phyloP scores from a whole-genome alignment of 2,113 vertebrate genomes.

The Vulpes lagopus region DNA sequence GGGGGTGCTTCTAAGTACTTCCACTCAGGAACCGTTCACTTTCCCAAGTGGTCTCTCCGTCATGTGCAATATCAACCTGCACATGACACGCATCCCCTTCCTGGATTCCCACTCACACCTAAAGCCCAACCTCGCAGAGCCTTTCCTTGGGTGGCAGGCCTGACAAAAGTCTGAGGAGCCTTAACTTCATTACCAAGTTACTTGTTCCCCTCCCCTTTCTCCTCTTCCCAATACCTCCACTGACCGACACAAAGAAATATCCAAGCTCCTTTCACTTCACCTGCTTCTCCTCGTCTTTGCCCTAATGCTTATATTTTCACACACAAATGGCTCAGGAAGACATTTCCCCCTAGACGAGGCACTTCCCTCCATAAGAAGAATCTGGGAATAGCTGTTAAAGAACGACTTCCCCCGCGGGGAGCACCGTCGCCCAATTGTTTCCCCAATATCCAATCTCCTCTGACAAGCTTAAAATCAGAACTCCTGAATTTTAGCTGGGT shows the following conservation, averaged over 20 bases:
- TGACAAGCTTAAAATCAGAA: not conserved
- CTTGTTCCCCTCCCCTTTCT: not conserved
- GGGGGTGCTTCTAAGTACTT: not conserved
- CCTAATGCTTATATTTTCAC: not conserved
- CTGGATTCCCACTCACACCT: not conserved
- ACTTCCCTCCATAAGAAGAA: not conserved
- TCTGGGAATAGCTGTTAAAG: not conserved
- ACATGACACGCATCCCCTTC: not conserved
- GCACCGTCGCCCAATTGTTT: not conserved
- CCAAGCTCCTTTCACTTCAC: not conserved
- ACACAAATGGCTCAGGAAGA: not conserved
- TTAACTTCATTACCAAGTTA: not conserved
- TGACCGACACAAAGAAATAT: not conserved
- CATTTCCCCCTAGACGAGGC: not conserved
- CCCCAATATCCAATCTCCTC: not conserved
- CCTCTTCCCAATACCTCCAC: not conserved
- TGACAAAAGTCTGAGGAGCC: not conserved
- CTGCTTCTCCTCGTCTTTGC: not conserved
- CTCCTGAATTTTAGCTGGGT: not conserved
- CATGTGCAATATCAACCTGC: not conserved
- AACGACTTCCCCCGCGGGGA: not conserved
- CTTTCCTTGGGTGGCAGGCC: not conserved
- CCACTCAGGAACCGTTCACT: too few species aligned
- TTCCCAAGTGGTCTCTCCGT: not conserved
- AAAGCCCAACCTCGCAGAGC: not conserved